Conservation (phyloP, 1,140 invertebrate genomes). For the Pseudomyrmex pallidus region DNA sequence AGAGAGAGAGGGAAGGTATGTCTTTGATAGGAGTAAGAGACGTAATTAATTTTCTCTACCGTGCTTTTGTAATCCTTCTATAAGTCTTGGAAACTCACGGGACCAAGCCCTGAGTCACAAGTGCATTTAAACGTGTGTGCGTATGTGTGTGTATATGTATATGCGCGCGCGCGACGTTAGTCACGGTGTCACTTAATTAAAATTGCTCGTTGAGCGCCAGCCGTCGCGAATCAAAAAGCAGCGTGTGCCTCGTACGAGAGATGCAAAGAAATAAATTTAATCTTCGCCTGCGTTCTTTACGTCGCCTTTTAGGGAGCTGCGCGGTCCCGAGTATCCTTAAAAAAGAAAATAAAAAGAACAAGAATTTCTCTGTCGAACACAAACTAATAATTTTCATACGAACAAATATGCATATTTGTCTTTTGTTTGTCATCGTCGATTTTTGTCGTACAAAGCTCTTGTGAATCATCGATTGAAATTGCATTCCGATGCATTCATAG, state of each 20-base stretch:
- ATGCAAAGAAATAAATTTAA: conserved; percentile 60
- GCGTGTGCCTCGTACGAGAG: background rate
- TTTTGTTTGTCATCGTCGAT: background rate
- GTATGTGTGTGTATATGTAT: background rate
- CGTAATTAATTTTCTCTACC: conserved; percentile 30
- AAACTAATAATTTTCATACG: background rate
- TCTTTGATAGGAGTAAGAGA: background rate
- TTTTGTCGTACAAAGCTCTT: background rate
- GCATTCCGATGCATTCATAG: background rate
- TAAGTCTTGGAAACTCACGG: conserved; percentile 48
- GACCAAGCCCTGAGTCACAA: conserved; percentile 53
- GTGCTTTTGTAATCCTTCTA: conserved; percentile 31
- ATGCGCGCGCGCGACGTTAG: conserved; percentile 37
- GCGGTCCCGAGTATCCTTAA: background rate
- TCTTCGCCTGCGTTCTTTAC: background rate
- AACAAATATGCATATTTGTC: background rate
- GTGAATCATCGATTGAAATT: too few species aligned
- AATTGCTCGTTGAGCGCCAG: conserved; percentile 44
- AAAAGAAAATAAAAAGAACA: too few species aligned
- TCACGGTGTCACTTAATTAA: conserved; percentile 62
- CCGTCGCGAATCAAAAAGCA: conserved; percentile 38
- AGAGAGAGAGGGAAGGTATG: background rate
- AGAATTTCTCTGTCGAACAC: background rate
- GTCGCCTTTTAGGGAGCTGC: background rate
- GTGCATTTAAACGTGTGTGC: conserved; percentile 26